Evolutionary conservation across 2,113 vertebrate genomes (phyloP), one percentile per base, ranked within the genome.

Genomic region (Oenanthe melanoleuca): DNA sequence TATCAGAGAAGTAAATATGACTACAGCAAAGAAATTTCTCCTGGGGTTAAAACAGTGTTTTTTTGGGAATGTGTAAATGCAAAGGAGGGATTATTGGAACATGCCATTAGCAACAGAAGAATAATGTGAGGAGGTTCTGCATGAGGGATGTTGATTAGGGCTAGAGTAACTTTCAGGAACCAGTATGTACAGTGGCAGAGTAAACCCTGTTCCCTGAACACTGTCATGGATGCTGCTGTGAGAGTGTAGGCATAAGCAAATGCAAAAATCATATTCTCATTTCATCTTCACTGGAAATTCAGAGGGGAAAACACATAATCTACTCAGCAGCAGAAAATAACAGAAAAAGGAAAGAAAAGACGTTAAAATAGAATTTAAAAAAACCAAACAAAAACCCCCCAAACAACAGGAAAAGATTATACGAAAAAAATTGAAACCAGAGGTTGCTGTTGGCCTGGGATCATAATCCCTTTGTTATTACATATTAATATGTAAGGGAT

Each of bases 401-500:
- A 52, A 69, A 78, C 45, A 34, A 12, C 7, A 7, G 5, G 16
- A 34, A 38, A 47, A 88, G 60, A 88, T 89, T 91, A 85, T n/a
- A 37, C 28, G 8, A 22, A 52, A 50, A 79, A 86, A 74, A 25
- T 3, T 24, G 5, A 80, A 97, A 88, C 23, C 33, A 71, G 49
- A 67, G 52, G 15, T 81, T 92, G 34, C 59, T 80, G 59, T 66
- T 91, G 74, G 80, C 45, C 65, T 92, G 83, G 50, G 66, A 77
- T 67, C 66, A 55, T 82, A 88, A 70, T 91, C 42, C 49, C 49
- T 87, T 75, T 14, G 1, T 96, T 96, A 91, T 81, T 83, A 60
- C 34, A 45, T 82, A 80, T 85, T 92, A 92, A 81, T 84, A 95
- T 75, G 45, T 81, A 91, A 86, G 65, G 67, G 26, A 89, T 81